Evolutionary conservation across 2,113 vertebrate species (phyloP).

Genomic region (Mustela lutreola): DNA sequence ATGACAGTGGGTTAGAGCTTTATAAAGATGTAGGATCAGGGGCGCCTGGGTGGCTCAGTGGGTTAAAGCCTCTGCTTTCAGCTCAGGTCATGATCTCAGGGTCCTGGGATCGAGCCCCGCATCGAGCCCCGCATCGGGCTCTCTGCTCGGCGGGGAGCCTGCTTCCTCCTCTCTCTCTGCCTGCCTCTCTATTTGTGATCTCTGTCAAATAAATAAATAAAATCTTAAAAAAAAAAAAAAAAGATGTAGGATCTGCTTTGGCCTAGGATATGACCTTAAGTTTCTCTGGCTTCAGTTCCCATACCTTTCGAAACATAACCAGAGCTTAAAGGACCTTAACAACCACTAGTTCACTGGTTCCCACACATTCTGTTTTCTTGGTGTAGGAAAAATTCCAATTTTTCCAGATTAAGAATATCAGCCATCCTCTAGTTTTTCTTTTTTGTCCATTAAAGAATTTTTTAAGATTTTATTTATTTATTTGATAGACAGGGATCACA

Average conservation of each 20-base stretch:
- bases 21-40: neutral
- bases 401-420: constrained; percentile 26
- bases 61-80: too few relatives aligned
- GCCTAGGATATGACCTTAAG: neutral
- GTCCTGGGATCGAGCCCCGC: too few relatives aligned
- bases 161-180: too few relatives aligned
- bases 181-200: too few relatives aligned
- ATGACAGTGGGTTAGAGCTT: neutral
- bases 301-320: neutral
- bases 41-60: too few relatives aligned
- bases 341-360: neutral
- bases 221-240: neutral
- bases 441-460: constrained; percentile 25
- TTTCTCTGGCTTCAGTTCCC: constrained; percentile 34
- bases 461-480: neutral
- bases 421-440: neutral
- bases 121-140: too few relatives aligned
- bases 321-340: constrained; percentile 6
- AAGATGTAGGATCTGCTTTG: neutral
- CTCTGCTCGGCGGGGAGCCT: too few relatives aligned
- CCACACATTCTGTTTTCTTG: neutral
- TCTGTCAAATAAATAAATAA: too few relatives aligned
- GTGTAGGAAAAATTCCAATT: neutral
- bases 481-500: too few relatives aligned
- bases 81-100: too few relatives aligned